phyloP scores from a whole-genome alignment of 2,113 vertebrate genomes.

The Mustelus asterias region DNA sequence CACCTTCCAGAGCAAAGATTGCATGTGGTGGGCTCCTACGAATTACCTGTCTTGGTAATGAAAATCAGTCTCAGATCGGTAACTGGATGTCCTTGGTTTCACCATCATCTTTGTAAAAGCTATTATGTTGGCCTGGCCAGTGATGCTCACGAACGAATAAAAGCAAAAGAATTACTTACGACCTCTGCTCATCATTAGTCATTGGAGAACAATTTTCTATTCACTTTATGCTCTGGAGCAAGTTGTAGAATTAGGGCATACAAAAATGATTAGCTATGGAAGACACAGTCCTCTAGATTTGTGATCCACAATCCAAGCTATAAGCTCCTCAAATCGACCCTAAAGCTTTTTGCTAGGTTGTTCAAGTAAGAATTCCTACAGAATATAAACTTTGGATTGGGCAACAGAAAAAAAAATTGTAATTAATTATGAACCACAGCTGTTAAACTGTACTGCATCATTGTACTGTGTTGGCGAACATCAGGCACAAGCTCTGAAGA shows the following conservation, averaged over 20 bases:
- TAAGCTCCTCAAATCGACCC: not conserved
- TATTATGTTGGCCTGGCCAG: not conserved
- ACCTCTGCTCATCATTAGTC: not conserved
- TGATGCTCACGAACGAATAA: not conserved
- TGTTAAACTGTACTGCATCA: not conserved
- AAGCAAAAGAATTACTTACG: not conserved
- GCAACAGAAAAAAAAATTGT: not conserved
- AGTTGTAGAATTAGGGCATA: not conserved
- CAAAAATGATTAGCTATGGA: not conserved
- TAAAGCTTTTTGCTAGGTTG: not conserved
- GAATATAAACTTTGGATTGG: not conserved
- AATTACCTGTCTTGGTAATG: too few relatives aligned
- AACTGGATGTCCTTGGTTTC: not conserved
- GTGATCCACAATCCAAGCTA: not conserved
- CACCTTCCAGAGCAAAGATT: too few relatives aligned
- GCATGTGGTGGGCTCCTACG: too few relatives aligned
- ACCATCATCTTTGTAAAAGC: not conserved
- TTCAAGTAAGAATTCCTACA: not conserved
- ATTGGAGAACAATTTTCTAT: not conserved
- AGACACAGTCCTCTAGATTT: not conserved
- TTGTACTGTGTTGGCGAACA: not conserved
- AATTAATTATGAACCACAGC: not conserved
- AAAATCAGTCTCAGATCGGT: not conserved
- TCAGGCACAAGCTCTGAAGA: too few relatives aligned
- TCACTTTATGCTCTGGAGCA: not conserved